Base-by-base conservation (phyloP, 1,140 invertebrate species). In the Pseudomyrmex concolor region DNA sequence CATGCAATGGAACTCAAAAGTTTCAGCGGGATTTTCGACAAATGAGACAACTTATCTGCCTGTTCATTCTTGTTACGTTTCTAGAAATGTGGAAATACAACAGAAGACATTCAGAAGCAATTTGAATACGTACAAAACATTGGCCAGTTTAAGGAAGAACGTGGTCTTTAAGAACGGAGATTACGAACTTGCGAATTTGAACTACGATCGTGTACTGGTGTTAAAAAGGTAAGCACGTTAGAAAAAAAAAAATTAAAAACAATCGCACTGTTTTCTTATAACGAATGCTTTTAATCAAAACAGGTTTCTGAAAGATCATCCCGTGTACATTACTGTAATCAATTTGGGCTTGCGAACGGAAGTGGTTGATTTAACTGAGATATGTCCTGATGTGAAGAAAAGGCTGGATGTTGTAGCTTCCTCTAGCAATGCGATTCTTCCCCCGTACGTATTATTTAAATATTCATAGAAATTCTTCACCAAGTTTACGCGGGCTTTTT, bases 1-100 rank as follows among this genome's bases (percentile, higher is more conserved):
- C 0, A 97, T 97, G 94, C 96, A 96, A 73, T 98, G 97, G 97
- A 95, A 96, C 88, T 94, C 94, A 82, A 88, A 92, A 0, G 83
- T 67, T 1, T 95, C 95, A 67, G 96, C 95, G 62, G 96, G 96
- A 84, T 97, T 97, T 88, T 96, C 96, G 0, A 94, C 91, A 0
- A 95, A 91, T 12, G 90, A 94, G 0, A 94, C 88, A 1, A 95
- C 96, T 0, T 98, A 97, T 96, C 89, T 97, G 13, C 97, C 97
- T 2, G 91, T 97, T 1, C 94, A 95, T 84, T 84, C 93, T 0
- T 94, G 95, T 83, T 96, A 95, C 83, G 70, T 84, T n/a, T 88
- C 86, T 0, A 89, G 92, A 19, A 96, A 96, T 89, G 95, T 96
- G 0, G 88, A 94, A 68, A 88, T 77, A 7, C 95, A 96, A 88